These are phyloP conservation scores for Siderastrea radians DNA, from an alignment of 92 coral and sea anemone species.

Conservation along the genomic window DNA sequence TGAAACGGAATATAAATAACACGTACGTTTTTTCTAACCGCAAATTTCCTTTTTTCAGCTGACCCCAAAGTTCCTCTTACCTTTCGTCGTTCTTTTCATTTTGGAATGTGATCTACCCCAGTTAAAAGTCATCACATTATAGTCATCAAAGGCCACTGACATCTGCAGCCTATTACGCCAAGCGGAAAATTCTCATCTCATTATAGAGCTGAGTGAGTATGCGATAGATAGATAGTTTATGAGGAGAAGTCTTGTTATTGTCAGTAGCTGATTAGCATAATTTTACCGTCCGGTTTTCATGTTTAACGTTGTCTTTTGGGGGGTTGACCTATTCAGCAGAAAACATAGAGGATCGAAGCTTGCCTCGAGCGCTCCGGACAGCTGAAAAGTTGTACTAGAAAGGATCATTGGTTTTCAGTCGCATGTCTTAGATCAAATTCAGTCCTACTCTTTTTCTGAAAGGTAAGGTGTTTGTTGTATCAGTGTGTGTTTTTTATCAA, in stretches of 20 bases:
- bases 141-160: neutral
- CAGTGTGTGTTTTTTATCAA: neutral
- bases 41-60: too few relatives aligned
- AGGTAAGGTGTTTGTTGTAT: neutral
- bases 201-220: neutral
- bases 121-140: too few relatives aligned
- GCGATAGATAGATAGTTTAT: too few relatives aligned
- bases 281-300: neutral
- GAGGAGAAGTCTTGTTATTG: neutral
- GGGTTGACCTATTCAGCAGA: neutral
- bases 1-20: too few relatives aligned
- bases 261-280: slow-evolving; percentile 17
- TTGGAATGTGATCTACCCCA: too few relatives aligned
- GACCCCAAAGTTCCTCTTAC: too few relatives aligned
- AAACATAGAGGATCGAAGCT: too few relatives aligned
- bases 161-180: neutral
- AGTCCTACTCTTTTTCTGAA: neutral
- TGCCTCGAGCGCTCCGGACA: too few relatives aligned
- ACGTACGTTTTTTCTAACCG: too few relatives aligned
- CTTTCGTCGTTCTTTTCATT: too few relatives aligned
- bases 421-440: neutral
- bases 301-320: too few relatives aligned
- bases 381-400: neutral
- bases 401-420: neutral
- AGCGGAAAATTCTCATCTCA: neutral